A percentile compares a stretch with the other conserved stretches of the same genome.
Evolutionary conservation across 2,797 vertebrate genomes (phyloP).

Genomic region (Coluber constrictor): DNA sequence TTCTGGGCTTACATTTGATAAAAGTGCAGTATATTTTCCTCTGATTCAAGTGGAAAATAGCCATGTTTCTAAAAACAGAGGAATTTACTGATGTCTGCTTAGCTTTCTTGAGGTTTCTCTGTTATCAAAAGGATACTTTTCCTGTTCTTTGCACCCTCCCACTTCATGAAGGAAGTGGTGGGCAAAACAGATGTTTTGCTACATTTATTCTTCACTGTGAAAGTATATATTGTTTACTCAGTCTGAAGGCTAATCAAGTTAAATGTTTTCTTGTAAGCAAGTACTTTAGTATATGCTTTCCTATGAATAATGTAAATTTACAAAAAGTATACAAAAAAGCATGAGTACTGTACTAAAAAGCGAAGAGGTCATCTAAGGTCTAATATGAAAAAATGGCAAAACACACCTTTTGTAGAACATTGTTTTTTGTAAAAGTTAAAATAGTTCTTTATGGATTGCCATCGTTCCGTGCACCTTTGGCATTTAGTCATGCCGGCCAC

Average conservation of each 20-base stretch:
- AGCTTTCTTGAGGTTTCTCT: constrained; percentile 74
- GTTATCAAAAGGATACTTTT: constrained; percentile 72
- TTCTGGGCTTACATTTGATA: constrained; percentile 30
- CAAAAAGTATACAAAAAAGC: background rate
- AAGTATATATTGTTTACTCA: constrained; percentile 40
- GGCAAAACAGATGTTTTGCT: constrained; percentile 69
- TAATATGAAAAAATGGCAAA: background rate
- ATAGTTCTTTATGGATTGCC: background rate
- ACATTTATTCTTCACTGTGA: constrained; percentile 53
- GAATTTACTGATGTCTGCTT: constrained; percentile 69
- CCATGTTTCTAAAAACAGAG: constrained; percentile 64
- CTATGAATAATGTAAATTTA: background rate
- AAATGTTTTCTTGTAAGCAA: background rate
- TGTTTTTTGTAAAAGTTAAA: background rate
- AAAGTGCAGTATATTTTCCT: background rate
- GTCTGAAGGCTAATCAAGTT: constrained; percentile 42
- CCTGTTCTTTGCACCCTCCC: constrained; percentile 51
- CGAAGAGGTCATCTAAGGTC: background rate
- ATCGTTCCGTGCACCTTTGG: too few relatives aligned
- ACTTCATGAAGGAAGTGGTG: constrained; percentile 68
- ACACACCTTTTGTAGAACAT: background rate
- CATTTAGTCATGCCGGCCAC: too few relatives aligned
- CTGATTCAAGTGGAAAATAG: constrained; percentile 38
- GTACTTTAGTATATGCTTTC: background rate
- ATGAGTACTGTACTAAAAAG: background rate